Base-by-base conservation (phyloP, 2,888 invertebrate species). In the Coenonympha arcania region DNA sequence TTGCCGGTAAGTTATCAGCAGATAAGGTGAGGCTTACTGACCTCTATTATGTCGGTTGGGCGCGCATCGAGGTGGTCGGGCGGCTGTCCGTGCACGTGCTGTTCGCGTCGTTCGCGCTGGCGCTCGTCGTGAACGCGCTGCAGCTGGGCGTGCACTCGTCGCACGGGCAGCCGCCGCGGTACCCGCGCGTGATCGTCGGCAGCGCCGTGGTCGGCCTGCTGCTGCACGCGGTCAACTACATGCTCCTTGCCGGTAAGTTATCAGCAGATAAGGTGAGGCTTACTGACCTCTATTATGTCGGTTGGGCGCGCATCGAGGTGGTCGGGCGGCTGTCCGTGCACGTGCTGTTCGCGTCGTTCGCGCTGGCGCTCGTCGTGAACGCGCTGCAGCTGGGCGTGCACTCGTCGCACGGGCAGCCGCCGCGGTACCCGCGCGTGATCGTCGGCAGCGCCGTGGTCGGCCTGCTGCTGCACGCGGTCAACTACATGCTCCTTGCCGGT, bases 231-330 rank as follows among this genome's bases (percentile, higher is more conserved):
- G 78, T 95, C 37, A 93, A 93, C 58, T 95, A 93, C 70, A 80
- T 93, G 62, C 77, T 95, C 1, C 92, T 96, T 44, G 95, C 95
- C 52, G 95, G 92, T 88, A 63, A 78, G 79, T 65, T 6, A n/a
- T n/a, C 11, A 1, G n/a, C n/a, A 3, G 1, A 11, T 3, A n/a
- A n/a, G n/a, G n/a, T n/a, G n/a, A n/a, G n/a, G n/a, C n/a, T n/a
- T n/a, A n/a, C n/a, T n/a, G n/a, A n/a, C n/a, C n/a, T n/a, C n/a
- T n/a, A n/a, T n/a, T n/a, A n/a, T n/a, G n/a, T 96, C 65, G 96
- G 96, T 6, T 96, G 96, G 96, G 93, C 95, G 2, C 89, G 96
- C 56, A 93, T 95, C 44, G 95, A 96, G 65, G 92, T 96, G n/a
- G 87, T 95, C 5, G 92, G 93, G 33, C 91, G 94, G 84, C 79